phyloP scores from a whole-genome alignment of 2,113 vertebrate species.

The Gallinago jamesoni region DNA sequence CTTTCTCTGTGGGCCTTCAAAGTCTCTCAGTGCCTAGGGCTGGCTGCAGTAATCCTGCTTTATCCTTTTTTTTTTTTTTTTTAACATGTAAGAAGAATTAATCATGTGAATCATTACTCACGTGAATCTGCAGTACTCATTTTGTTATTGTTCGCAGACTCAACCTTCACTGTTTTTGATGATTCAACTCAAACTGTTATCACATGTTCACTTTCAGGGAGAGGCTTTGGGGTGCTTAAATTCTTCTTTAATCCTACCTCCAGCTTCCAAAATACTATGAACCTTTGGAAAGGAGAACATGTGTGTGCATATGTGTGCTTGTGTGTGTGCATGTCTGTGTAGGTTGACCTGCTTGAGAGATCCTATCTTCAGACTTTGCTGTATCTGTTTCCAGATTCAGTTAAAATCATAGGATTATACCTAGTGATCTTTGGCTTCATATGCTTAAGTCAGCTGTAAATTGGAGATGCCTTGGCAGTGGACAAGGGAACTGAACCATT shows the following conservation, averaged over 20 bases:
- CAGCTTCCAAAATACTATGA: background rate
- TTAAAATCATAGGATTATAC: background rate
- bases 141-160: background rate
- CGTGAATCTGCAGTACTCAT: background rate
- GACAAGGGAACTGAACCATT: background rate
- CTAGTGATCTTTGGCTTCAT: background rate
- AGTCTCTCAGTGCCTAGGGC: background rate
- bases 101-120: background rate
- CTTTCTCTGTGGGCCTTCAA: background rate
- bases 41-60: constrained; percentile 23
- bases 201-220: background rate
- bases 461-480: rapidly evolving
- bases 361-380: background rate
- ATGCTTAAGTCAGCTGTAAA: background rate
- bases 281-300: background rate
- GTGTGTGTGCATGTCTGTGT: background rate
- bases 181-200: constrained; percentile 2
- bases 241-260: constrained; percentile 7
- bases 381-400: background rate
- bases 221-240: background rate
- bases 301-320: background rate
- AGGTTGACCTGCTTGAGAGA: background rate
- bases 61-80: background rate
- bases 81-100: background rate
- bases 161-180: background rate